Evolutionary conservation across 2,797 vertebrate species (phyloP), one percentile per base, ranked within the genome.

Genomic region (Sparus aurata): DNA sequence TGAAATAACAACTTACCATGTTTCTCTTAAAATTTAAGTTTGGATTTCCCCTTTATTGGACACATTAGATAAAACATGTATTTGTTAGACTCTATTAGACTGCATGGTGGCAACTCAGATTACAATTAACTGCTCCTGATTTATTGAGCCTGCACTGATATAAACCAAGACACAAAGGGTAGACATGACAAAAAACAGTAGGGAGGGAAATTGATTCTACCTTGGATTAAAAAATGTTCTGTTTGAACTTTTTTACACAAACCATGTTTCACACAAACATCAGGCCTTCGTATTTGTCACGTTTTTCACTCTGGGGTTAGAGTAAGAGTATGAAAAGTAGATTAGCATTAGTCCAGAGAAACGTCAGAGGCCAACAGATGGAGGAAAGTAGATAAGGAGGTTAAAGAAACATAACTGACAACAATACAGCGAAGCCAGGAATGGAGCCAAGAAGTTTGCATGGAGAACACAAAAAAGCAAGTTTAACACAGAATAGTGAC

Each of bases 331-430:
- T 30, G n/a, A 66, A 17, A 57, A 25, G 20, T 38, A 70, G 38
- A 63, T 17, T 4, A 11, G 27, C 23, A 13, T 60, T 20, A 20
- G 16, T 41, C 16, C 45, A 52, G 66, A 66, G 16, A 71, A 67
- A 54, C 10, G 30, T 25, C 20, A 78, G 20, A 54, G 47, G 52
- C 54, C 30, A 63, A 58, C 69, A 68, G 61, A 0, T 50, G 69
- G 60, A 76, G 75, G 62, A 76, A 71, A 68, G 41, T 13, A 79
- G 75, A 76, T 79, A 66, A 79, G 59, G 61, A 64, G 7, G 53
- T 69, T 72, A 79, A 64, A 79, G 43, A 76, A 74, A 65, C 34
- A 23, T 22, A 45, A 57, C 23, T 45, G 30, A 55, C 47, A 43
- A 69, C 9, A 69, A 50, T 17, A 45, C 49, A 50, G 34, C 27